Evolutionary conservation across 2,888 invertebrate species (phyloP).

Genomic region (Morpho helenor): DNA sequence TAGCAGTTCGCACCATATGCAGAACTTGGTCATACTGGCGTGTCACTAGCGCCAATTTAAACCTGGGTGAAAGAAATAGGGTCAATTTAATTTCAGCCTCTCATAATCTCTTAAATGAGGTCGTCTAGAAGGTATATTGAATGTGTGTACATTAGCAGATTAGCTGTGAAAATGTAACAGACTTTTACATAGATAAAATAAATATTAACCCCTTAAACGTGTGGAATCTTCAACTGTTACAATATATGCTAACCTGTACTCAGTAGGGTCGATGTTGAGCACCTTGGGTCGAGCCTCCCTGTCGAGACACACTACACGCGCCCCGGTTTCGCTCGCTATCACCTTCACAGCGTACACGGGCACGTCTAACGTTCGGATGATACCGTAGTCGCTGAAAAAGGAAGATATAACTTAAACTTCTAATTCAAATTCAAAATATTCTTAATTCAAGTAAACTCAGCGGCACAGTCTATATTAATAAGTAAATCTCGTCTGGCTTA

Average conservation of each 20-base stretch:
- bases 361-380: constrained; percentile 97
- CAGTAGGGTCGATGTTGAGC: constrained; percentile 96
- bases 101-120: too few relatives aligned
- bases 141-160: too few relatives aligned
- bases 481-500: too few relatives aligned
- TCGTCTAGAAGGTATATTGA: too few relatives aligned
- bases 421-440: too few relatives aligned
- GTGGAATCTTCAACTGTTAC: too few relatives aligned
- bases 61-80: constrained; percentile 54
- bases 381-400: constrained; percentile 91
- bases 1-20: constrained; percentile 97
- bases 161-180: too few relatives aligned
- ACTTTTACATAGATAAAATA: too few relatives aligned
- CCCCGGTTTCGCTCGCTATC: constrained; percentile 84
- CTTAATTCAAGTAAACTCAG: too few relatives aligned
- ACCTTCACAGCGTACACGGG: constrained; percentile 98
- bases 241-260: constrained; percentile 83
- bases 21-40: constrained; percentile 96
- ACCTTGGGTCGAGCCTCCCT: constrained; percentile 94
- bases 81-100: too few relatives aligned
- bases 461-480: too few relatives aligned
- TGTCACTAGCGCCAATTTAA: constrained; percentile 97
- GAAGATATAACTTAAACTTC: background rate
- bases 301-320: constrained; percentile 93
- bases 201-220: too few relatives aligned